These are phyloP conservation scores for Heliconius nattereri DNA, from an alignment of 1,140 invertebrate genomes.

Conservation along the genomic window DNA sequence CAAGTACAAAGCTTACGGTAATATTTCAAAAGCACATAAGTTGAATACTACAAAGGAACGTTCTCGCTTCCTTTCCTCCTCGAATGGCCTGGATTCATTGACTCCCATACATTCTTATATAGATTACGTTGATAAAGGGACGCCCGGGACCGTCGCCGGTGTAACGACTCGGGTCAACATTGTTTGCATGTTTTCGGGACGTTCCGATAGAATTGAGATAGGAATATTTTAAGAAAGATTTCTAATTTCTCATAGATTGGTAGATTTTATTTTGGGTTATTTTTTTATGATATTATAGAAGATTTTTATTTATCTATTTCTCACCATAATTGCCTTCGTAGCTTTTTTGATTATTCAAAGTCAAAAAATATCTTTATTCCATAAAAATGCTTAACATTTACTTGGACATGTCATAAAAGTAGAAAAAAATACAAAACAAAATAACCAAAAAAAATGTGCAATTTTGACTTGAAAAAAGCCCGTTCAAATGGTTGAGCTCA, in stretches of 20 bases:
- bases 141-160: not conserved
- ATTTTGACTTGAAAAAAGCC: too few species aligned
- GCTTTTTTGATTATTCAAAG: too few species aligned
- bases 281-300: too few species aligned
- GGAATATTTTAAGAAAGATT: not conserved
- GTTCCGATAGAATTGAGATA: not conserved
- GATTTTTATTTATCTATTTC: too few species aligned
- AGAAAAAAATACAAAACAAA: too few species aligned
- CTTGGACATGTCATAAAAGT: too few species aligned
- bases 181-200: conserved; percentile 9
- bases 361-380: too few species aligned
- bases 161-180: conserved; percentile 10
- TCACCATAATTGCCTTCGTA: too few species aligned
- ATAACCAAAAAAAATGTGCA: too few species aligned
- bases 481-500: too few species aligned
- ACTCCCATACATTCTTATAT: conserved; percentile 9
- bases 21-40: not conserved
- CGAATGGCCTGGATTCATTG: conserved; percentile 8
- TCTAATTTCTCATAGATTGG: not conserved
- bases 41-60: not conserved
- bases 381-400: too few species aligned
- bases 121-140: conserved; percentile 15
- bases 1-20: not conserved
- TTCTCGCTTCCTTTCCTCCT: conserved; percentile 2
- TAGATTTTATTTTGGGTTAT: not conserved